Base-by-base conservation (phyloP, 2,113 vertebrate genomes). In the Pygoscelis adeliae region DNA sequence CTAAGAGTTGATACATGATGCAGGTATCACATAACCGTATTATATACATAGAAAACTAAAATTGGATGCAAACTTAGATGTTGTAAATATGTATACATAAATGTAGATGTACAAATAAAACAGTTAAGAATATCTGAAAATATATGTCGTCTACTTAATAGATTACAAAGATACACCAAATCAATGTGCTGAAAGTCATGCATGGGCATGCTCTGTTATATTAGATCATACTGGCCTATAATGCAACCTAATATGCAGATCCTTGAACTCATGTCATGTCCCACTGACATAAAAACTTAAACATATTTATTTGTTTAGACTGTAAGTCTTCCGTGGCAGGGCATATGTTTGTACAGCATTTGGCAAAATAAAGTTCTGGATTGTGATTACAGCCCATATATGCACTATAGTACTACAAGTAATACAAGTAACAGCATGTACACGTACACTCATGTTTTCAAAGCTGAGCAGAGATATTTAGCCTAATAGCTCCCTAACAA, bases 261-360 rank as follows among this genome's bases (percentile, higher is more conserved):
- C 26, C 61, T 71, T 87, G 69, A 93, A 76, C 18, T 82, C 29
- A 19, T 47, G 29, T 65, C 81, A 74, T n/a, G 50, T 87, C 55
- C 38, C 61, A 73, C 32, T 74, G 38, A 95, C 0, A 0, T 61
- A 84, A 81, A 93, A 94, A 78, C 5, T 36, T 46, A 87, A 82
- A 87, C 23, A 40, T 87, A 83, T 82, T 95, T 89, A 83, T 94
- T 74, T 94, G 81, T 91, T 95, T 91, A 82, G n/a, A 58, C 34
- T 89, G 46, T 30, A 87, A 87, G 50, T 74, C 55, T 93, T 93
- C 59, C 0, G 2, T 55, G 72, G 42, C 59, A 94, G 69, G 83
- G 77, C 73, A 84, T 74, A 78, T 66, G 84, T 78, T 91, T 73
- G 38, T 72, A 74, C 36, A 78, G 53, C 69, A 84, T 36, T 95